Percentiles rank a stretch among this genome's conserved stretches.
These are phyloP conservation scores for Riptortus pedestris DNA, from an alignment of 1,140 invertebrate genomes.

Conservation along the genomic window DNA sequence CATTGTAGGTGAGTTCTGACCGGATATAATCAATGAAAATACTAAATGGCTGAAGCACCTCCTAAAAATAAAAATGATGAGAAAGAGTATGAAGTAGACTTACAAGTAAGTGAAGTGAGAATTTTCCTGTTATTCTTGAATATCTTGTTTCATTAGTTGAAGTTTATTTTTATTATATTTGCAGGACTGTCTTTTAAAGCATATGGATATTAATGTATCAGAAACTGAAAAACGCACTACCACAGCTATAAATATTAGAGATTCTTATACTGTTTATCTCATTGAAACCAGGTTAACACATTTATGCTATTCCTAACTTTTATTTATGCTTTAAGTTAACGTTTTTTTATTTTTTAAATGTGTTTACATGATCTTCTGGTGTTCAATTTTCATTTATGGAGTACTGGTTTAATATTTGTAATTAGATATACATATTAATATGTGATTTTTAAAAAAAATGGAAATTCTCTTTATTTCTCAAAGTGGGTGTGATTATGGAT, in stretches of 20 bases:
- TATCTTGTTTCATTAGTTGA: neutral
- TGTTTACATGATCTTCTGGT: neutral
- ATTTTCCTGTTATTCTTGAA: neutral
- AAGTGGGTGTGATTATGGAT: too few relatives aligned
- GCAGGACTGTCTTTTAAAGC: conserved; percentile 59
- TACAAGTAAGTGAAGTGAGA: neutral
- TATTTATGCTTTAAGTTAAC: too few relatives aligned
- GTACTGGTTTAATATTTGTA: too few relatives aligned
- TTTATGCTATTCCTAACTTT: too few relatives aligned
- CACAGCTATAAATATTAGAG: conserved; percentile 64
- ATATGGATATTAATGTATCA: conserved; percentile 68
- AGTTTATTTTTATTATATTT: neutral
- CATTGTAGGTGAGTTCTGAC: neutral
- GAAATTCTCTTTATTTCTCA: too few relatives aligned
- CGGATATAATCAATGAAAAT: neutral
- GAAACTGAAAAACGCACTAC: conserved; percentile 75
- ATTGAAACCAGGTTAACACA: conserved; percentile 78
- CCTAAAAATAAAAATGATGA: neutral
- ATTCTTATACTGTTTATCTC: conserved; percentile 74
- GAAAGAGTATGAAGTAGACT: conserved; percentile 9
- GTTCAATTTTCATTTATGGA: neutral
- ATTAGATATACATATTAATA: too few relatives aligned
- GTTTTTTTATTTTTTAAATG: neutral
- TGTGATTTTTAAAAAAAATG: too few relatives aligned
- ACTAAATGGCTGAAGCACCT: neutral